Evolutionary conservation across 2,888 invertebrate species (phyloP).

Genomic region (Cistogaster globosa): DNA sequence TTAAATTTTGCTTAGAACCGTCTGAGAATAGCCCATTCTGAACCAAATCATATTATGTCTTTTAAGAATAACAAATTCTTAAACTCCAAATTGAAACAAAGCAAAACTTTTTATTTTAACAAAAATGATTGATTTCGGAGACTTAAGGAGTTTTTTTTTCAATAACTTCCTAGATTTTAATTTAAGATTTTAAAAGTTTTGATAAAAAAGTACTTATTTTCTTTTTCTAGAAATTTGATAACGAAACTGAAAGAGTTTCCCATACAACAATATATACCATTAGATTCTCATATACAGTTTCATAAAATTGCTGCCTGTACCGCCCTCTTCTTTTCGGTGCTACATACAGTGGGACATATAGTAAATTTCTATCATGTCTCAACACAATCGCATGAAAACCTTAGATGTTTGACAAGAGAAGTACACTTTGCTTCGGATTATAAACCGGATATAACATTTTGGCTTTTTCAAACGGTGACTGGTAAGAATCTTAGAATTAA

Average conservation of each 20-base stretch:
- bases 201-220: neutral
- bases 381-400: conserved; percentile 96
- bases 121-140: too few species aligned
- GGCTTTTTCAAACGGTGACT: conserved; percentile 97
- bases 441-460: conserved; percentile 96
- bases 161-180: too few species aligned
- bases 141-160: too few species aligned
- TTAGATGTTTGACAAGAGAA: conserved; percentile 95
- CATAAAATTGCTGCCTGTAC: conserved; percentile 98
- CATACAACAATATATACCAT: conserved; percentile 95
- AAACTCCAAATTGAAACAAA: too few species aligned
- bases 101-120: too few species aligned
- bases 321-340: conserved; percentile 94
- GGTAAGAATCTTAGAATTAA: conserved; percentile 84
- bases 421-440: conserved; percentile 97
- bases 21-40: too few species aligned
- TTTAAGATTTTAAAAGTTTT: neutral
- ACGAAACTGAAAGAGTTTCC: conserved; percentile 97
- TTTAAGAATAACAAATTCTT: too few species aligned
- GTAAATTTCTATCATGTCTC: conserved; percentile 99
- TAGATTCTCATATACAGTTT: conserved; percentile 97
- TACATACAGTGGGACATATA: conserved; percentile 97
- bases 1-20: too few species aligned
- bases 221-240: conserved; percentile 91
- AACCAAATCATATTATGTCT: too few species aligned